These are phyloP conservation scores for Epistrophe grossulariae DNA, from an alignment of 2,888 invertebrate species.

Conservation along the genomic window DNA sequence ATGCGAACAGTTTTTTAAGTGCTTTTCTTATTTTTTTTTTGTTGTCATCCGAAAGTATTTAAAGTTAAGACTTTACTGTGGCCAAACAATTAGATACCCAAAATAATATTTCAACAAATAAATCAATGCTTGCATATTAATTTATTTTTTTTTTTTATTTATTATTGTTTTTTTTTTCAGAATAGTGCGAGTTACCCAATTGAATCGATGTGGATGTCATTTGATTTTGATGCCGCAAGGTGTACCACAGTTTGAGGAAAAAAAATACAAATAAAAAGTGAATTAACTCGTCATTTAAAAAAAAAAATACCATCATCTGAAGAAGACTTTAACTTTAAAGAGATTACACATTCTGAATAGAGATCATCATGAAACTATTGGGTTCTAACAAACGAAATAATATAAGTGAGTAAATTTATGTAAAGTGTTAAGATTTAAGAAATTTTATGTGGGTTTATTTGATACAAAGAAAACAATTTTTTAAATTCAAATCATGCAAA, in stretches of 20 bases:
- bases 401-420: constrained; percentile 54
- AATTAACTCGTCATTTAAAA: background rate
- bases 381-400: constrained; percentile 64
- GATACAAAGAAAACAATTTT: background rate
- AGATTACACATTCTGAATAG: background rate
- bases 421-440: background rate
- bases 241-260: constrained; percentile 22
- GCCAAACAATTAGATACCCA: constrained; percentile 44
- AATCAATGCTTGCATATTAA: constrained; percentile 31
- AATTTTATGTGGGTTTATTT: background rate
- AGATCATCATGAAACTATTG: constrained; percentile 60
- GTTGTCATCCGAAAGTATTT: background rate
- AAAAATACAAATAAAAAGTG: constrained; percentile 1
- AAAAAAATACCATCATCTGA: constrained; percentile 1
- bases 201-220: constrained; percentile 45
- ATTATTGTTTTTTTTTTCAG: constrained; percentile 28
- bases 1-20: background rate
- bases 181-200: constrained; percentile 32
- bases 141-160: constrained; percentile 19
- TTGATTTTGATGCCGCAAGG: constrained; percentile 35
- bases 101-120: constrained; percentile 33
- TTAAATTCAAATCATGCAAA: background rate
- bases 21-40: background rate
- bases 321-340: constrained; percentile 10
- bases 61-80: constrained; percentile 23